A percentile compares a stretch with the other conserved stretches of the same genome.
Conservation (phyloP, 2,113 vertebrate genomes). For the Phrynosoma platyrhinos region DNA sequence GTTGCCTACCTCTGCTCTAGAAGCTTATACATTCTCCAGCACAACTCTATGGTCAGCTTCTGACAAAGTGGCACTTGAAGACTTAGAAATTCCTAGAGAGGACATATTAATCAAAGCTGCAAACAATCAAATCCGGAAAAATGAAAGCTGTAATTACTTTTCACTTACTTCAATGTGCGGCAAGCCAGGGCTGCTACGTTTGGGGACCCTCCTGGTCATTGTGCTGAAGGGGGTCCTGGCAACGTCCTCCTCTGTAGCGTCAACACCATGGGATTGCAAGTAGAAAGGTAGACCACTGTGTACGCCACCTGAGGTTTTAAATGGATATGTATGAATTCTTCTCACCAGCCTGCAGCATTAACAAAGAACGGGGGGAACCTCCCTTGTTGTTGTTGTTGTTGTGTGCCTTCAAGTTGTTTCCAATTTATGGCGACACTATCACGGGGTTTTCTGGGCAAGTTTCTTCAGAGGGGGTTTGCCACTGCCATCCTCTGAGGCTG, state of each 20-base stretch:
- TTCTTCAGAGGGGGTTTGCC: too few species aligned
- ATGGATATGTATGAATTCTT: neutral
- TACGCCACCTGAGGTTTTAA: neutral
- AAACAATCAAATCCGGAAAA: neutral
- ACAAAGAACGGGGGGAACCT: neutral
- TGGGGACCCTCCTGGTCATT: neutral
- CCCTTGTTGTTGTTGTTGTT: too few species aligned
- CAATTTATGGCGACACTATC: too few species aligned
- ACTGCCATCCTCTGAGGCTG: too few species aligned
- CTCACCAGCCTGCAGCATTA: neutral
- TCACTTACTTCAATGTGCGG: neutral
- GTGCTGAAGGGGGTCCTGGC: neutral
- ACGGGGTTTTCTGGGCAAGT: too few species aligned
- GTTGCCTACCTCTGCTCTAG: too few species aligned
- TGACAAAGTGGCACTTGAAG: too few species aligned
- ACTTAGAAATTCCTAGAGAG: too few species aligned
- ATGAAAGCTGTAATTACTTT: neutral
- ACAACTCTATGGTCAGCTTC: too few species aligned
- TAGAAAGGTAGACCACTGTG: neutral
- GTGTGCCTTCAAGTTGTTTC: too few species aligned
- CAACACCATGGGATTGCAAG: neutral
- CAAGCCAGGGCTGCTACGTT: neutral
- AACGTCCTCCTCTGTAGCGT: neutral
- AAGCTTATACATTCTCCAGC: too few species aligned
- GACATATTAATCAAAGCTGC: too few species aligned